phyloP scores from a whole-genome alignment of 1,140 invertebrate species.

The Megalopta genalis region DNA sequence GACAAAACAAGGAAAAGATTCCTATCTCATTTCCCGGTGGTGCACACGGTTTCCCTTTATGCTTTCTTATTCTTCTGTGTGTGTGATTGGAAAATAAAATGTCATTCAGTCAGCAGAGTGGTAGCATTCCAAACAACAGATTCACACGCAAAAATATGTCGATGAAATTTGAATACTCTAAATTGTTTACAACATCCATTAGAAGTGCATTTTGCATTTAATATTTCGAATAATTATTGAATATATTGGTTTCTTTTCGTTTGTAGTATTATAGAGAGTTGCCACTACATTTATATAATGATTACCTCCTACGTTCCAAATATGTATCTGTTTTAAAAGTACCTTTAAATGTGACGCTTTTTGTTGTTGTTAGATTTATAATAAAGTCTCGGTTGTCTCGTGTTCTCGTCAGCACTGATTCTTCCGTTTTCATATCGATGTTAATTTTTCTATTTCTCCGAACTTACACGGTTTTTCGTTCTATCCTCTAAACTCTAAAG shows the following conservation, averaged over 20 bases:
- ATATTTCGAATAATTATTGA: constrained; percentile 75
- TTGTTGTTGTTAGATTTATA: constrained; percentile 58
- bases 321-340: constrained; percentile 66
- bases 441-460: too few relatives aligned
- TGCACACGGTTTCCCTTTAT: not conserved
- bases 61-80: not conserved
- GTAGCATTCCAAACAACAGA: constrained; percentile 50
- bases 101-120: constrained; percentile 21
- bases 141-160: constrained; percentile 69
- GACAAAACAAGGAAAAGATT: constrained; percentile 22
- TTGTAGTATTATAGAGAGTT: constrained; percentile 74
- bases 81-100: constrained; percentile 11
- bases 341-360: constrained; percentile 64
- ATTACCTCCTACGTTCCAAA: constrained; percentile 74
- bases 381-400: constrained; percentile 65
- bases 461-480: not conserved
- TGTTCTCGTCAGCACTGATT: constrained; percentile 73
- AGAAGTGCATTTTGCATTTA: constrained; percentile 73
- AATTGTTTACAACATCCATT: constrained; percentile 76
- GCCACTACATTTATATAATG: constrained; percentile 73
- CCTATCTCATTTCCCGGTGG: constrained; percentile 18
- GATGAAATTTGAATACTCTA: constrained; percentile 73
- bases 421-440: constrained; percentile 12
- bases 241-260: constrained; percentile 69
- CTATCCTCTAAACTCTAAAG: not conserved